Percentiles rank a stretch among this genome's conserved stretches.
Evolutionary conservation across 2,888 invertebrate genomes (phyloP).

Genomic region (Allophyes oxyacanthae): DNA sequence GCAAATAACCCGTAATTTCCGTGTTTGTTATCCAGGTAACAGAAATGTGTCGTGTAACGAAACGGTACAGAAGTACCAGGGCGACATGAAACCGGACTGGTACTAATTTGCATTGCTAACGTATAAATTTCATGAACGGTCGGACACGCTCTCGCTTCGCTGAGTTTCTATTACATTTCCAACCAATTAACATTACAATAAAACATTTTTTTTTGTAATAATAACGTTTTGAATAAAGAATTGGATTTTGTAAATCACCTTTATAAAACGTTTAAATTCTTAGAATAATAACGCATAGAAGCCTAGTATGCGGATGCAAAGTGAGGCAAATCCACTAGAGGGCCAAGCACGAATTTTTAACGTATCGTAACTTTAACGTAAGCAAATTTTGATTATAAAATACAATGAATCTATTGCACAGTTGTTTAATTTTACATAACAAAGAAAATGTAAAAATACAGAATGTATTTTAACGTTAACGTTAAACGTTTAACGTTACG

Average conservation of each 20-base stretch:
- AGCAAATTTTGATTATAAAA: too few relatives aligned
- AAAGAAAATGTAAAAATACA: too few relatives aligned
- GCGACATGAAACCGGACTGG: conserved; percentile 45
- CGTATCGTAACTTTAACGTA: too few relatives aligned
- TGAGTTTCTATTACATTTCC: conserved; percentile 34
- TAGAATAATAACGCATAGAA: too few relatives aligned
- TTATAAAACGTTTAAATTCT: too few relatives aligned
- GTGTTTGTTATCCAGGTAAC: conserved; percentile 24
- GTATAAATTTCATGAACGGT: conserved; percentile 48
- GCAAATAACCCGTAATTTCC: conserved; percentile 29
- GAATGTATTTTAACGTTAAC: too few relatives aligned
- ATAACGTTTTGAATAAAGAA: conserved; percentile 16
- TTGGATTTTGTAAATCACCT: background rate
- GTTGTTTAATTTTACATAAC: too few relatives aligned
- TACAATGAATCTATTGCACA: too few relatives aligned
- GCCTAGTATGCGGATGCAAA: too few relatives aligned
- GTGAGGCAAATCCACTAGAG: too few relatives aligned
- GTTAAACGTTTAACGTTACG: too few relatives aligned
- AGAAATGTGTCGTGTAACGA: conserved; percentile 17
- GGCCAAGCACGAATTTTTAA: too few relatives aligned
- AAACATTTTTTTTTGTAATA: conserved; percentile 11
- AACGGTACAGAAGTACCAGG: conserved; percentile 42
- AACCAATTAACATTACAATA: conserved; percentile 37
- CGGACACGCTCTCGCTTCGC: conserved; percentile 32
- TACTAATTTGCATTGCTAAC: conserved; percentile 53